Evolutionary conservation across 2,797 vertebrate species (phyloP).

Genomic region (Phalloptychus januarius): DNA sequence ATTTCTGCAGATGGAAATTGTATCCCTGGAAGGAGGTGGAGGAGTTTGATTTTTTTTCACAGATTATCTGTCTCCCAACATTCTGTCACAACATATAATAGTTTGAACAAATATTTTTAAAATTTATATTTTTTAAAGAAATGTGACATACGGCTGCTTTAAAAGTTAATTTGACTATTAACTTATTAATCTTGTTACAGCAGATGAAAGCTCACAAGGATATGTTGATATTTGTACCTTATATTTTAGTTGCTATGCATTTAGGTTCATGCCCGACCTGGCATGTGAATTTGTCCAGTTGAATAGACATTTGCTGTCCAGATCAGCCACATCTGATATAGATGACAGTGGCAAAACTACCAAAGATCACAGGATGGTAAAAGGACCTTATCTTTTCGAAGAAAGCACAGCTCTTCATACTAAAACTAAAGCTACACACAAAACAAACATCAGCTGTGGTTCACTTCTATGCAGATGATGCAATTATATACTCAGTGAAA

Average conservation of each 20-base stretch:
- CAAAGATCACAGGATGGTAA: not conserved
- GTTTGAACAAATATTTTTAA: too few species aligned
- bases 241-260: not conserved
- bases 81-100: too few species aligned
- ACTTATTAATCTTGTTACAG: not conserved
- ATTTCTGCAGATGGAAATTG: too few species aligned
- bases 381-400: not conserved
- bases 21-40: too few species aligned
- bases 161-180: conserved; percentile 1
- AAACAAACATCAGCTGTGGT: not conserved
- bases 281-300: not conserved
- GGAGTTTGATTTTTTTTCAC: too few species aligned
- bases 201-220: not conserved
- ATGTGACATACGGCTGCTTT: too few species aligned
- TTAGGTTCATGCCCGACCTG: not conserved
- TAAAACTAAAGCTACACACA: not conserved
- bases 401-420: not conserved
- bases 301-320: not conserved
- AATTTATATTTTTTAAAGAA: too few species aligned
- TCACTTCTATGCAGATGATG: not conserved
- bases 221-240: not conserved
- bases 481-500: not conserved
- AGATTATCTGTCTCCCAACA: too few species aligned
- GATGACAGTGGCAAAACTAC: not conserved
- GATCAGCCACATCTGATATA: not conserved